These are phyloP conservation scores for Caenorhabditis doughertyi DNA, from an alignment of 2,888 invertebrate genomes.

Conservation along the genomic window DNA sequence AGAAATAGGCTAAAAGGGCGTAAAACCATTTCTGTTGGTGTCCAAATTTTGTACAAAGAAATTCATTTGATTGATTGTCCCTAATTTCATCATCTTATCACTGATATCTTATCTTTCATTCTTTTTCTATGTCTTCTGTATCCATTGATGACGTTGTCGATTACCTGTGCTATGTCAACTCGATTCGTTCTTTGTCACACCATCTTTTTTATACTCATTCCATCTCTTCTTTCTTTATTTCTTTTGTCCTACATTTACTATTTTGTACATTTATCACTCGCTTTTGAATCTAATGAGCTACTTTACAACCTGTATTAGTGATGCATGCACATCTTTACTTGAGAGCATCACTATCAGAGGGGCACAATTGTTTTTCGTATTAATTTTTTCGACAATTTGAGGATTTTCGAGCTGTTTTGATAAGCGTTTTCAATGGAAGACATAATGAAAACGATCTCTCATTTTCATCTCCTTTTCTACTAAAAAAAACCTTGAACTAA, in stretches of 20 bases:
- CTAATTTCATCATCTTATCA: constrained; percentile 30
- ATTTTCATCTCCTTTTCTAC: too few relatives aligned
- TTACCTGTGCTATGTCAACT: constrained; percentile 10
- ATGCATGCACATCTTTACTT: too few relatives aligned
- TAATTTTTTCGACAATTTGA: not conserved
- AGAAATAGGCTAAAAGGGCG: too few relatives aligned
- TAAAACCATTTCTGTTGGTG: not conserved
- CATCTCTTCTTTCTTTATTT: not conserved
- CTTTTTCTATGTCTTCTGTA: constrained; percentile 9
- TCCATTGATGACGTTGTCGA: constrained; percentile 24
- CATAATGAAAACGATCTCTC: too few relatives aligned
- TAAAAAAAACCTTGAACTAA: too few relatives aligned
- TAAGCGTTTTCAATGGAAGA: not conserved
- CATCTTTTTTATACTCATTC: constrained; percentile 20
- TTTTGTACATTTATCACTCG: not conserved
- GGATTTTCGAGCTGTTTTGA: not conserved
- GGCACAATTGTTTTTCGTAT: too few relatives aligned
- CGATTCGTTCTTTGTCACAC: constrained; percentile 32
- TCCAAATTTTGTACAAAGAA: not conserved
- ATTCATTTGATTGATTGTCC: constrained; percentile 9
- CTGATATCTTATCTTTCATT: constrained; percentile 37
- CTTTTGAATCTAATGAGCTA: too few relatives aligned
- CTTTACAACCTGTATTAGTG: too few relatives aligned
- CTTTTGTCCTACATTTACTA: too few relatives aligned
- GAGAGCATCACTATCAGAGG: too few relatives aligned